phyloP scores from a whole-genome alignment of 2,797 vertebrate species.

The Halcyon badia region DNA sequence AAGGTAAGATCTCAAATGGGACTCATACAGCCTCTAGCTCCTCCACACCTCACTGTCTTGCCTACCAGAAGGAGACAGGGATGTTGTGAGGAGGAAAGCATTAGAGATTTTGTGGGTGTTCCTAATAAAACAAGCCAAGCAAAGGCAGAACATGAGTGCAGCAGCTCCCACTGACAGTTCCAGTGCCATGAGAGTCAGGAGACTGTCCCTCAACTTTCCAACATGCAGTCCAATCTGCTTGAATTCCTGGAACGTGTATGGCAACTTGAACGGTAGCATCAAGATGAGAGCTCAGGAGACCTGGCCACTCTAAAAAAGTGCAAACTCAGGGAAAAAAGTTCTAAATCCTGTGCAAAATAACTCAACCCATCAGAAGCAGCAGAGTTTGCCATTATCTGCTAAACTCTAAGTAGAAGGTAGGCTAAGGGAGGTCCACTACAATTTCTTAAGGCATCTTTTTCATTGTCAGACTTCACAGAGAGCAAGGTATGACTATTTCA shows the following conservation, averaged over 20 bases:
- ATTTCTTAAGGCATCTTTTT: background rate
- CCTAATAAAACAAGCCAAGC: background rate
- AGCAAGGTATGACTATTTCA: background rate
- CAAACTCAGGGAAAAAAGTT: background rate
- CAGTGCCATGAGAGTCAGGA: background rate
- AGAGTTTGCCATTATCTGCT: background rate
- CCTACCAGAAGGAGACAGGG: background rate
- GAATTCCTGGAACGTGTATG: background rate
- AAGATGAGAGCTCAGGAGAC: background rate
- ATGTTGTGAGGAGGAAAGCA: background rate
- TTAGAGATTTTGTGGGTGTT: background rate
- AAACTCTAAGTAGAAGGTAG: background rate
- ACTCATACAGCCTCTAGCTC: background rate
- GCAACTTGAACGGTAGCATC: background rate
- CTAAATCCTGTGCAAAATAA: background rate
- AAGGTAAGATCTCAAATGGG: background rate
- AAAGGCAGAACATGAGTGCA: background rate
- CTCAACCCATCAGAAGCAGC: background rate
- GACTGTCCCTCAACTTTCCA: background rate
- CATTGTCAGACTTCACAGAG: background rate
- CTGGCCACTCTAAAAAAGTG: background rate
- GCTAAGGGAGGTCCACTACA: background rate
- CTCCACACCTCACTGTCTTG: accelerated
- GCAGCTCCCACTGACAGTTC: background rate
- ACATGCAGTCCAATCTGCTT: too few relatives aligned